These are phyloP conservation scores for Vombatus ursinus DNA, from an alignment of 2,113 vertebrate genomes.

Conservation along the genomic window DNA sequence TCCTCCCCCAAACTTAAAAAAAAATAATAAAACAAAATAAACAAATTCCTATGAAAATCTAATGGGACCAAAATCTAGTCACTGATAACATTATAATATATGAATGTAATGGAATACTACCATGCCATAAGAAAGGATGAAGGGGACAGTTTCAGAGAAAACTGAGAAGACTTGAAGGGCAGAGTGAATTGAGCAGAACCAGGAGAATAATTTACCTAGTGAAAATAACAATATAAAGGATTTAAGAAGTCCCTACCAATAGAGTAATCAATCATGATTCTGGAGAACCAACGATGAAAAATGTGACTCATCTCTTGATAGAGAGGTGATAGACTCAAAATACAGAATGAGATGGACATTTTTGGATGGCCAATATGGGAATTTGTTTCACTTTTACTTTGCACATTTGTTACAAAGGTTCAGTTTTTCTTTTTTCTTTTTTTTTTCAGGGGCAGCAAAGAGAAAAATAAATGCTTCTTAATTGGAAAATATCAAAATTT, in stretches of 20 bases:
- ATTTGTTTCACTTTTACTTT: not conserved
- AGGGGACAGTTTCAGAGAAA: not conserved
- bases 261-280: not conserved
- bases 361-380: not conserved
- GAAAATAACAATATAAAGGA: not conserved
- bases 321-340: not conserved
- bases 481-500: not conserved
- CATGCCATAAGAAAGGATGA: not conserved
- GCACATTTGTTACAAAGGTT: not conserved
- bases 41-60: not conserved
- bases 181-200: not conserved
- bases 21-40: constrained; percentile 2
- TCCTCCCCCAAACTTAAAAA: not conserved
- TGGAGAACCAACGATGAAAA: not conserved
- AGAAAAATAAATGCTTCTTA: not conserved
- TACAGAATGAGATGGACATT: not conserved
- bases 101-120: not conserved
- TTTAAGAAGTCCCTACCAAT: not conserved
- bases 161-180: not conserved
- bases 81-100: not conserved
- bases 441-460: not conserved
- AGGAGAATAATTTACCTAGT: not conserved
- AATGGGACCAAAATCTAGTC: not conserved
- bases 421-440: not conserved
- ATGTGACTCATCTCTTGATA: not conserved